Conservation (phyloP, 2,888 invertebrate species). For the Scaptomyza parva region DNA sequence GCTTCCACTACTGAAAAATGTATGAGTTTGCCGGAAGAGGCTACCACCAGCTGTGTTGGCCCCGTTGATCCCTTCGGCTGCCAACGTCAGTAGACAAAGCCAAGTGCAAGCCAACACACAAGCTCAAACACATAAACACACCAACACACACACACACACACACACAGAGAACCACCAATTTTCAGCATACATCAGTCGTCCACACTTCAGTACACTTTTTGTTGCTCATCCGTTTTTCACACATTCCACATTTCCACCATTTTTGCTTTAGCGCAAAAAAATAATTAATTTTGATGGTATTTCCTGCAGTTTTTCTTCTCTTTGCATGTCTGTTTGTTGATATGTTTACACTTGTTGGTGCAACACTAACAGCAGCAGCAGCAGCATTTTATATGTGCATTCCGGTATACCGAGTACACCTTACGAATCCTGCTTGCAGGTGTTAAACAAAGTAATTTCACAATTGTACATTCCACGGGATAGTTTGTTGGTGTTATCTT, state of each 20-base stretch:
- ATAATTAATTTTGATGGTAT: slow-evolving; percentile 75
- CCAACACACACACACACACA: slow-evolving; percentile 9
- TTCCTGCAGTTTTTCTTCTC: slow-evolving; percentile 7
- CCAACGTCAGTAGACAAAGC: slow-evolving; percentile 45
- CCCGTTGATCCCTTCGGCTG: slow-evolving; percentile 50
- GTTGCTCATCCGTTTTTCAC: slow-evolving; percentile 47
- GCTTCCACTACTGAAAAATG: slow-evolving; percentile 65
- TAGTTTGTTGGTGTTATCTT: slow-evolving; percentile 12
- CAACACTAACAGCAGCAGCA: slow-evolving; percentile 6
- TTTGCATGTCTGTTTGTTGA: slow-evolving; percentile 7
- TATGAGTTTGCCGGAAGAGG: slow-evolving; percentile 65
- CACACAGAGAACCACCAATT: slow-evolving; percentile 54
- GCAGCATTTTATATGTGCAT: slow-evolving; percentile 21
- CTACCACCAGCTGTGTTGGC: slow-evolving; percentile 65
- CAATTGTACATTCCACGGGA: slow-evolving; percentile 45
- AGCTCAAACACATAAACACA: background rate
- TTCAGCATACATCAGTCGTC: slow-evolving; percentile 64
- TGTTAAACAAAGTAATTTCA: slow-evolving; percentile 65
- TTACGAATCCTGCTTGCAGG: slow-evolving; percentile 40
- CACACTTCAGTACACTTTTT: slow-evolving; percentile 55
- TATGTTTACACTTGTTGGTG: slow-evolving; percentile 16
- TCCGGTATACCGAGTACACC: slow-evolving; percentile 19
- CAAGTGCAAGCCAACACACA: slow-evolving; percentile 25
- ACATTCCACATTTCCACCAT: slow-evolving; percentile 30
- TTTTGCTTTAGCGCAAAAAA: slow-evolving; percentile 55